A percentile compares a stretch with the other conserved stretches of the same genome.
Conservation (phyloP, 2,888 invertebrate genomes). For the Ochropleura leucogaster region DNA sequence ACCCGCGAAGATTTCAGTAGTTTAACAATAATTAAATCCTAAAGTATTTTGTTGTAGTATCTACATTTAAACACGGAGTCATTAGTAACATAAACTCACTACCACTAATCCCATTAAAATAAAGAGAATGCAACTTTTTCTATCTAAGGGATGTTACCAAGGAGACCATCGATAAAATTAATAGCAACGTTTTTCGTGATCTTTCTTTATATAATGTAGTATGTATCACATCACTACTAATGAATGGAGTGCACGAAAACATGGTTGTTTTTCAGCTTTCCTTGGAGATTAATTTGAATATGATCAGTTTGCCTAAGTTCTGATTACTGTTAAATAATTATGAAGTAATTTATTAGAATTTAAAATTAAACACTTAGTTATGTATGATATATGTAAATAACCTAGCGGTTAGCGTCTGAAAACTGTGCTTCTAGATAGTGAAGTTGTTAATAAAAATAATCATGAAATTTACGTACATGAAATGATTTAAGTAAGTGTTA, state of each 20-base stretch:
- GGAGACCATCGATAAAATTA: slow-evolving; percentile 31
- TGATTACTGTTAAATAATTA: slow-evolving; percentile 69
- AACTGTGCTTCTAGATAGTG: slow-evolving; percentile 79
- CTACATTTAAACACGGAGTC: not conserved
- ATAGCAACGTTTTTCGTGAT: slow-evolving; percentile 15
- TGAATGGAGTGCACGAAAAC: slow-evolving; percentile 85
- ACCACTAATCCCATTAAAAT: not conserved
- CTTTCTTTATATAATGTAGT: slow-evolving; percentile 3
- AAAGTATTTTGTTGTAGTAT: not conserved
- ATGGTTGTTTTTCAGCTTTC: slow-evolving; percentile 90
- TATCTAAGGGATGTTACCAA: slow-evolving; percentile 35
- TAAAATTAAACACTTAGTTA: slow-evolving; percentile 70
- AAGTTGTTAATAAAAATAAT: slow-evolving; percentile 82
- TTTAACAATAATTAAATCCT: not conserved
- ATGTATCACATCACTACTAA: slow-evolving; percentile 56
- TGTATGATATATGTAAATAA: slow-evolving; percentile 81
- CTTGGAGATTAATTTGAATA: slow-evolving; percentile 79
- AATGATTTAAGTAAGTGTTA: slow-evolving; percentile 86
- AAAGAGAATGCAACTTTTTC: not conserved
- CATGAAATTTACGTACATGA: slow-evolving; percentile 82
- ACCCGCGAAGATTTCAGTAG: not conserved
- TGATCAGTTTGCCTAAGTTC: slow-evolving; percentile 73
- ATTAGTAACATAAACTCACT: not conserved
- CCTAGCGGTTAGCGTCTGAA: slow-evolving; percentile 83
- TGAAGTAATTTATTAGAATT: slow-evolving; percentile 69